Evolutionary conservation across 2,888 invertebrate species (phyloP).

Genomic region (Ophonus ardosiacus): DNA sequence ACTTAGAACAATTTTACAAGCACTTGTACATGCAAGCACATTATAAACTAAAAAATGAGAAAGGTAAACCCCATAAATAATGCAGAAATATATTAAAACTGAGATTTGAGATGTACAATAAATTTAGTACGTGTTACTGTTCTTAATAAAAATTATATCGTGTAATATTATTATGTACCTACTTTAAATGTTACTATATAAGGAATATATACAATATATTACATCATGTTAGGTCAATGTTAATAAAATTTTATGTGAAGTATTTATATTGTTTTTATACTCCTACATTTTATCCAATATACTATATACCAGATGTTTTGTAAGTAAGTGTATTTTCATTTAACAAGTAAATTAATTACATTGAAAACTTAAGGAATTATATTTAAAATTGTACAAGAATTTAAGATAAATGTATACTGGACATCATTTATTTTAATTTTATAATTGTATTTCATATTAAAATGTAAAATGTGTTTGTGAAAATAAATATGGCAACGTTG

Average conservation of each 20-base stretch:
- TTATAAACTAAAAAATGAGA: constrained; percentile 45
- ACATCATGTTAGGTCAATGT: background rate
- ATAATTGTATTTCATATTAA: too few species aligned
- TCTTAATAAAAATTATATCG: background rate
- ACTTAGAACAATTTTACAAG: constrained; percentile 66
- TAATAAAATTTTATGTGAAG: background rate
- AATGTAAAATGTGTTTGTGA: too few species aligned
- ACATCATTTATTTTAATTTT: too few species aligned
- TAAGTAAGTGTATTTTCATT: too few species aligned
- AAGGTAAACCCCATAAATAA: constrained; percentile 22
- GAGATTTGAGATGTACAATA: background rate
- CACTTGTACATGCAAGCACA: constrained; percentile 59
- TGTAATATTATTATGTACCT: background rate
- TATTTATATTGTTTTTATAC: background rate
- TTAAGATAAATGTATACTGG: too few species aligned
- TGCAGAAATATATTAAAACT: background rate
- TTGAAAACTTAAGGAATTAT: too few species aligned
- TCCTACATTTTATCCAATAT: background rate
- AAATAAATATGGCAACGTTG: too few species aligned
- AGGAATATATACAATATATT: background rate
- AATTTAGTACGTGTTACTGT: background rate
- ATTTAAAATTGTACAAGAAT: too few species aligned
- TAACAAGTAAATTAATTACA: too few species aligned
- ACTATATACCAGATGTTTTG: too few species aligned
- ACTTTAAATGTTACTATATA: background rate